phyloP scores from a whole-genome alignment of 2,797 vertebrate genomes.

The Remorina albescens region DNA sequence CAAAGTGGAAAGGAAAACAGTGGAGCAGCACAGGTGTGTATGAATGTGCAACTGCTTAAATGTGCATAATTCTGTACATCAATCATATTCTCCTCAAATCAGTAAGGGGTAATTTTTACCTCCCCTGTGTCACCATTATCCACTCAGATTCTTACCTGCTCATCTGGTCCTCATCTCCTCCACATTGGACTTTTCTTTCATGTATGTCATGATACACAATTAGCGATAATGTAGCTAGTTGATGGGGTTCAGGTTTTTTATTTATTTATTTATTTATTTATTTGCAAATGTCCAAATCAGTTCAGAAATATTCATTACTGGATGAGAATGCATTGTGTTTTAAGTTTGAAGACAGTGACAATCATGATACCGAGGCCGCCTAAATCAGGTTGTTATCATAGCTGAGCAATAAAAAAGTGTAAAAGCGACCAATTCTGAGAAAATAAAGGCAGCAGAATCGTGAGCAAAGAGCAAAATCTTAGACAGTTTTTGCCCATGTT shows the following conservation, averaged over 20 bases:
- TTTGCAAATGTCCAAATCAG: too few relatives aligned
- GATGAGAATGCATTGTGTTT: background rate
- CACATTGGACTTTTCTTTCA: constrained; percentile 10
- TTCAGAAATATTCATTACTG: constrained; percentile 2
- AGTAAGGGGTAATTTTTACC: constrained; percentile 55
- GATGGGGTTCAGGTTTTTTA: background rate
- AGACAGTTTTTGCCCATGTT: background rate
- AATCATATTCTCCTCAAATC: constrained; percentile 57
- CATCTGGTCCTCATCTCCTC: constrained; percentile 23
- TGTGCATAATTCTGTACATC: constrained; percentile 55
- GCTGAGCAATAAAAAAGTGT: background rate
- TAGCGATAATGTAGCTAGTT: constrained; percentile 2
- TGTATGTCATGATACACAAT: background rate
- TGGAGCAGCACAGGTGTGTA: constrained; percentile 44
- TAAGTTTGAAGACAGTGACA: too few relatives aligned
- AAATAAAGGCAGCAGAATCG: background rate
- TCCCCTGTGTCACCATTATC: constrained; percentile 60
- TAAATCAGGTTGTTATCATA: too few relatives aligned
- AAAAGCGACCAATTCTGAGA: background rate
- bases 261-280: too few relatives aligned
- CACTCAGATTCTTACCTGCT: constrained; percentile 49
- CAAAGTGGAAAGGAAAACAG: constrained; percentile 35
- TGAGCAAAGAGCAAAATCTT: background rate
- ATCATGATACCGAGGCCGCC: too few relatives aligned
- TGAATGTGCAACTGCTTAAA: constrained; percentile 26